Conservation (phyloP, 2,888 invertebrate species). For the Dorcus parallelipipedus region DNA sequence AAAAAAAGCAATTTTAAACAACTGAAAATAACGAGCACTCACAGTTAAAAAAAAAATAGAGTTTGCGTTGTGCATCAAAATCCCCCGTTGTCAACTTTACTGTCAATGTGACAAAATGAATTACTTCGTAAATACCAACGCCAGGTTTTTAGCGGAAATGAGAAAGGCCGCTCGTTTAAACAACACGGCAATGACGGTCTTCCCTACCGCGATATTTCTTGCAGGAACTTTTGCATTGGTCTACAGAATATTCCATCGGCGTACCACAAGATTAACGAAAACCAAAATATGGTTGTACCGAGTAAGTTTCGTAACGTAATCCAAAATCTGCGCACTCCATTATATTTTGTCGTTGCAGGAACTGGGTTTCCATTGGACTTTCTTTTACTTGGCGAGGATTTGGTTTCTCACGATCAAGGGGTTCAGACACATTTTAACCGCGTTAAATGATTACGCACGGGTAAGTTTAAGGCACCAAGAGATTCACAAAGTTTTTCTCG, state of each 20-base stretch:
- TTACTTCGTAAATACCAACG: background rate
- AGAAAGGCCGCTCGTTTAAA: background rate
- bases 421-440: constrained; percentile 24
- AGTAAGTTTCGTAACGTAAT: constrained; percentile 8
- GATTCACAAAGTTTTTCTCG: too few relatives aligned
- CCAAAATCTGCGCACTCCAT: background rate
- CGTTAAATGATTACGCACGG: constrained; percentile 24
- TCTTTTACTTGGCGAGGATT: constrained; percentile 37
- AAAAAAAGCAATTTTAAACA: too few relatives aligned
- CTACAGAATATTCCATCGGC: constrained; percentile 18
- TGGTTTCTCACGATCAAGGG: constrained; percentile 38
- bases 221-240: constrained; percentile 16
- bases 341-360: constrained; percentile 30
- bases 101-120: background rate
- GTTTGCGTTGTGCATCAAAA: background rate
- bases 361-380: constrained; percentile 40
- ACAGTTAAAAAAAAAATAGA: background rate
- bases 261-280: constrained; percentile 16
- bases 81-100: background rate
- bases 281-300: constrained; percentile 17
- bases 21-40: too few relatives aligned
- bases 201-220: constrained; percentile 22
- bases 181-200: background rate
- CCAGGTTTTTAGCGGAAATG: constrained; percentile 12
- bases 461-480: constrained; percentile 15